These are phyloP conservation scores for Cheilosia variabilis DNA, from an alignment of 2,888 invertebrate species.

Conservation along the genomic window DNA sequence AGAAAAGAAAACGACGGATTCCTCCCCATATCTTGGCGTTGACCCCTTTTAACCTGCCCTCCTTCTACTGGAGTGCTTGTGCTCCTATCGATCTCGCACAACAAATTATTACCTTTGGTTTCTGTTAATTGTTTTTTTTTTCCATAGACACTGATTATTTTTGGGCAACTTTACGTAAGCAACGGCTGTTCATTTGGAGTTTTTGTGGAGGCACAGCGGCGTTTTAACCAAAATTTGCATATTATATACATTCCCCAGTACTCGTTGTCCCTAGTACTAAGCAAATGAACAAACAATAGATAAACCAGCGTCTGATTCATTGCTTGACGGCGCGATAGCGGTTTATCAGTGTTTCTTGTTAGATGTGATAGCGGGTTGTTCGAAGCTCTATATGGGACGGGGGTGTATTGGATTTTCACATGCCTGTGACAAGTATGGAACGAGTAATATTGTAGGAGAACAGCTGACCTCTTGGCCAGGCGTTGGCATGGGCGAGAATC, in stretches of 20 bases:
- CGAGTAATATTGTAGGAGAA: background rate
- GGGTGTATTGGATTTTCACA: conserved; percentile 13
- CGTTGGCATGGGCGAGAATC: conserved; percentile 41
- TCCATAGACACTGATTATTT: conserved; percentile 16
- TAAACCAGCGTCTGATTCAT: conserved; percentile 49
- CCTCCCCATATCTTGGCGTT: conserved; percentile 42
- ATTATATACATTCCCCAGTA: conserved; percentile 24
- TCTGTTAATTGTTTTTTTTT: conserved; percentile 41
- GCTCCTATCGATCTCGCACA: conserved; percentile 24
- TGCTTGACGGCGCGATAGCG: conserved; percentile 25
- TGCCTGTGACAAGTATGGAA: conserved; percentile 16
- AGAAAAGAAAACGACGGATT: conserved; percentile 8
- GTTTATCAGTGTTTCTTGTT: conserved; percentile 8
- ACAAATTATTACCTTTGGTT: conserved; percentile 17
- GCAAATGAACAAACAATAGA: conserved; percentile 66
- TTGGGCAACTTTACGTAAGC: conserved; percentile 63
- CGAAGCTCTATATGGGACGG: conserved; percentile 36
- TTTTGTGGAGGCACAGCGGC: conserved; percentile 5
- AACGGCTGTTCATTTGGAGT: conserved; percentile 44
- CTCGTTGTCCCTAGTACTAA: conserved; percentile 11
- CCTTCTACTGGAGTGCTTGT: conserved; percentile 1
- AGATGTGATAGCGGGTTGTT: conserved; percentile 24
- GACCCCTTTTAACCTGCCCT: conserved; percentile 61
- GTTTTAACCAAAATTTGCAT: conserved; percentile 49
- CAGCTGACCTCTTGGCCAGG: conserved; percentile 61